Conservation (phyloP, 2,113 vertebrate genomes). For the Chaetura pelagica region DNA sequence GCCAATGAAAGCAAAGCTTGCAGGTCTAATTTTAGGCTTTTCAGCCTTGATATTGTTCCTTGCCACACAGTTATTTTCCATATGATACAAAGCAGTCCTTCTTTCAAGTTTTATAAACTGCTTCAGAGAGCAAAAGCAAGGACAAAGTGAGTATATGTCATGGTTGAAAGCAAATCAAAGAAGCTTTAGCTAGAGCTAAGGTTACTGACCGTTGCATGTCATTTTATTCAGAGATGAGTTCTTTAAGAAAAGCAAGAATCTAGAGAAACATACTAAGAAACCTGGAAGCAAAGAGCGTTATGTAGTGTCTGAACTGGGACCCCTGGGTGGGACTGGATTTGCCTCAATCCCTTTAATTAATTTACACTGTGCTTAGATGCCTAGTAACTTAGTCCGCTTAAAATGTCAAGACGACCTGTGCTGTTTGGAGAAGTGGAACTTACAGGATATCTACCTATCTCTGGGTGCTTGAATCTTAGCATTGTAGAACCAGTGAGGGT, state of each 20-base stretch:
- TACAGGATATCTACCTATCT: not conserved
- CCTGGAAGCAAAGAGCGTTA: not conserved
- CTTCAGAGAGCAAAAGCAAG: slow-evolving; percentile 66
- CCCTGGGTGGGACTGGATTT: not conserved
- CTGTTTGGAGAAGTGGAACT: not conserved
- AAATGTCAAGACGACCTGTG: slow-evolving; percentile 6
- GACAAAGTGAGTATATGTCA: slow-evolving; percentile 53
- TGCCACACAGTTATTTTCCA: slow-evolving; percentile 67
- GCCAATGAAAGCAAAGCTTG: slow-evolving; percentile 66
- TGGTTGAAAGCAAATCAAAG: slow-evolving; percentile 64
- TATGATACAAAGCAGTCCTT: slow-evolving; percentile 56
- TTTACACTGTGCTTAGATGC: not conserved
- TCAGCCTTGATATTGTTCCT: slow-evolving; percentile 74
- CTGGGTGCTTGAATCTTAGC: not conserved
- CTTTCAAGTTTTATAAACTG: slow-evolving; percentile 61
- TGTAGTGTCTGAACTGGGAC: not conserved
- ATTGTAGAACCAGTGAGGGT: not conserved
- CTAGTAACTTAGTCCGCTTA: not conserved
- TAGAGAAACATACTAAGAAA: not conserved
- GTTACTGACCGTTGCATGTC: not conserved
- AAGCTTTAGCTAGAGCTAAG: not conserved
- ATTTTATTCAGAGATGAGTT: not conserved
- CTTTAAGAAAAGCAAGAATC: not conserved
- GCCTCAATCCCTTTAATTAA: not conserved
- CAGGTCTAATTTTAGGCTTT: slow-evolving; percentile 76